Percentiles rank a stretch among this genome's conserved stretches.
Evolutionary conservation across 2,797 vertebrate species (phyloP).

Genomic region (Cetoscarus ocellatus): DNA sequence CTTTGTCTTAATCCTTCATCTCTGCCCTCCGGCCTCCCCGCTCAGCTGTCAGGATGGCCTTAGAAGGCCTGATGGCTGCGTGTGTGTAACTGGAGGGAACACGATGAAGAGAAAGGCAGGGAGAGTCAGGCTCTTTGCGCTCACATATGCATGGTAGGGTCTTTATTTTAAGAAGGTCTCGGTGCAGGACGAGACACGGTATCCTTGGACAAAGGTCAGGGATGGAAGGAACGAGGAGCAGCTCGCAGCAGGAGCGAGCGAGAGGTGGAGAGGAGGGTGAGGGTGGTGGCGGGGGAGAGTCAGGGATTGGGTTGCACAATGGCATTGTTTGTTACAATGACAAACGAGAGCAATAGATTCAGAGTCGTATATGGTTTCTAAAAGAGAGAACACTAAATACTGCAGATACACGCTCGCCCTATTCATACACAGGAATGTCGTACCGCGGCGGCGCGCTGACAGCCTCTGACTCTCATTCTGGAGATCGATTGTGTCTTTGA

Average conservation of each 20-base stretch:
- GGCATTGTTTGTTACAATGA: slow-evolving; percentile 76
- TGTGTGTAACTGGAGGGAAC: slow-evolving; percentile 19
- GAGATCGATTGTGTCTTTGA: slow-evolving; percentile 71
- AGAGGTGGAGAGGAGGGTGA: slow-evolving; percentile 26
- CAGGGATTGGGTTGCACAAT: slow-evolving; percentile 79
- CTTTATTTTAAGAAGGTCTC: slow-evolving; percentile 81
- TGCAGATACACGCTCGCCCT: slow-evolving; percentile 63
- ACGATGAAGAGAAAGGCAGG: slow-evolving; percentile 44
- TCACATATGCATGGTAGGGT: slow-evolving; percentile 44
- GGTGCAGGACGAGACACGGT: slow-evolving; percentile 74
- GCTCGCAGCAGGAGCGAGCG: slow-evolving; percentile 61
- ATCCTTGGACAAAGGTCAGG: slow-evolving; percentile 80
- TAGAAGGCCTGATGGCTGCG: slow-evolving; percentile 73
- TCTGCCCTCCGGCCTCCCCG: slow-evolving; percentile 65
- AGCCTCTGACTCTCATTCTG: slow-evolving; percentile 43
- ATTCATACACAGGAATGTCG: slow-evolving; percentile 76
- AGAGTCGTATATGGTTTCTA: slow-evolving; percentile 72
- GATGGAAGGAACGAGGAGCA: slow-evolving; percentile 75
- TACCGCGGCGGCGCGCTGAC: slow-evolving; percentile 54
- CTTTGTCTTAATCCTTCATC: slow-evolving; percentile 76
- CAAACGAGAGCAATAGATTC: slow-evolving; percentile 72
- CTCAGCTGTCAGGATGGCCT: slow-evolving; percentile 82
- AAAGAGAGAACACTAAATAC: slow-evolving; percentile 76
- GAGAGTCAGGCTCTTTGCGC: slow-evolving; percentile 27
- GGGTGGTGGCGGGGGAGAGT: neutral